A percentile compares a stretch with the other conserved stretches of the same genome.
Conservation (phyloP, 2,888 invertebrate genomes). For the Eristalis arbustorum region DNA sequence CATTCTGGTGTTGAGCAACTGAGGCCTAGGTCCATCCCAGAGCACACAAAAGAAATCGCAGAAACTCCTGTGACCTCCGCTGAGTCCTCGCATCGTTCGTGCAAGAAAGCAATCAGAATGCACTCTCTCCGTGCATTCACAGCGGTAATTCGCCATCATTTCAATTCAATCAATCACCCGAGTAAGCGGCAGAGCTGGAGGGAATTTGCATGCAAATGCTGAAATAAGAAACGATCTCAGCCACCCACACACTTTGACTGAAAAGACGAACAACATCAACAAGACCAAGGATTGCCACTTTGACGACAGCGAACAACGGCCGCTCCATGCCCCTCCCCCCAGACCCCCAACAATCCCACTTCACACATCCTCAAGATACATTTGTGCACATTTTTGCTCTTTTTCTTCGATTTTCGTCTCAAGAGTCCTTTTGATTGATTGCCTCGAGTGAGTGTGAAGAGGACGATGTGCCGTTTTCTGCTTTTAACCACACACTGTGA, state of each 20-base stretch:
- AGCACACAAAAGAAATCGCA: too few relatives aligned
- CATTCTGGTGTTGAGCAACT: too few relatives aligned
- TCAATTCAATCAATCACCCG: slow-evolving; percentile 51
- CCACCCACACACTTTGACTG: slow-evolving; percentile 5
- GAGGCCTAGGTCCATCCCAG: too few relatives aligned
- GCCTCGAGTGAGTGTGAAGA: slow-evolving; percentile 68
- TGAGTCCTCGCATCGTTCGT: too few relatives aligned
- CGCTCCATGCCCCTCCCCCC: background rate
- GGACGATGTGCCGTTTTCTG: slow-evolving; percentile 46
- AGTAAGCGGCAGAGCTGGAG: slow-evolving; percentile 8
- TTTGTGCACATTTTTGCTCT: slow-evolving; percentile 68
- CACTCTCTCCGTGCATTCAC: background rate
- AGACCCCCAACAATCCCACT: background rate
- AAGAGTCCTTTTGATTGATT: slow-evolving; percentile 71
- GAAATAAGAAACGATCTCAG: slow-evolving; percentile 42
- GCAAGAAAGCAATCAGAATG: background rate
- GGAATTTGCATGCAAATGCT: slow-evolving; percentile 56
- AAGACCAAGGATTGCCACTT: slow-evolving; percentile 61
- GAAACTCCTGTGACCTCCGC: too few relatives aligned
- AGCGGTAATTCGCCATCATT: background rate
- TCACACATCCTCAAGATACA: slow-evolving; percentile 51
- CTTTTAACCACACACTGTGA: too few relatives aligned
- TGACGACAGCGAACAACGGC: slow-evolving; percentile 34
- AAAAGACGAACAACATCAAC: slow-evolving; percentile 24
- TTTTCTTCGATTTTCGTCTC: slow-evolving; percentile 61